Evolutionary conservation across 2,797 vertebrate species (phyloP).

Genomic region (Picus viridis): DNA sequence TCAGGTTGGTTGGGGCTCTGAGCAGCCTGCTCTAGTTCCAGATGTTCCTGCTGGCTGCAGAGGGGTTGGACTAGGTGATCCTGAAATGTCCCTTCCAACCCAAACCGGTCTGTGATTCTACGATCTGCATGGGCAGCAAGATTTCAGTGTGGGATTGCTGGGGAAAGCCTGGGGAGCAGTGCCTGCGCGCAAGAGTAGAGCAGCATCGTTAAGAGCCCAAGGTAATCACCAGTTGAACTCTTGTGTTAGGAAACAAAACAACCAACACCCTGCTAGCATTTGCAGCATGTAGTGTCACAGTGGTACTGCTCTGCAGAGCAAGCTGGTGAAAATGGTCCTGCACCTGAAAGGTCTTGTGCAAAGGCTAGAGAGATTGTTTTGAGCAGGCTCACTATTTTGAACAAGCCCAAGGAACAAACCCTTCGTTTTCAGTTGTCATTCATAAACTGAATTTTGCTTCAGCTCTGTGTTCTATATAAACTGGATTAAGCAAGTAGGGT

Average conservation of each 20-base stretch:
- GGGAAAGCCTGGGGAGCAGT: background rate
- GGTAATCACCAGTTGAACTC: fast-evolving
- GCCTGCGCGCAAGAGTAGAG: background rate
- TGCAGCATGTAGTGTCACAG: background rate
- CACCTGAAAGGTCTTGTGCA: background rate
- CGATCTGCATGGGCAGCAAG: background rate
- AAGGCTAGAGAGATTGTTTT: background rate
- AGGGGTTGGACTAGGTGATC: too few species aligned
- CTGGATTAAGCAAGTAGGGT: background rate
- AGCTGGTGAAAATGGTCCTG: background rate
- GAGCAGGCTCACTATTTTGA: background rate
- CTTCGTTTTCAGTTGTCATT: fast-evolving
- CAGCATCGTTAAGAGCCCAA: background rate
- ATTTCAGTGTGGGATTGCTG: background rate
- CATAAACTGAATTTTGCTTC: background rate
- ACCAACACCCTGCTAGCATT: background rate
- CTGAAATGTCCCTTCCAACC: too few species aligned
- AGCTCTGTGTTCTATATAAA: background rate
- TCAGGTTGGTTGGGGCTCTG: too few species aligned
- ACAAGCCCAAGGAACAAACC: background rate
- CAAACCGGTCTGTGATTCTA: too few species aligned
- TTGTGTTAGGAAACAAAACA: fast-evolving
- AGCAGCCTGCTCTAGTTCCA: too few species aligned
- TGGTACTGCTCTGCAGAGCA: fast-evolving
- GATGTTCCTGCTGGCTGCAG: too few species aligned